phyloP scores from a whole-genome alignment of 2,797 vertebrate genomes.

The Anomalospiza imberbis region DNA sequence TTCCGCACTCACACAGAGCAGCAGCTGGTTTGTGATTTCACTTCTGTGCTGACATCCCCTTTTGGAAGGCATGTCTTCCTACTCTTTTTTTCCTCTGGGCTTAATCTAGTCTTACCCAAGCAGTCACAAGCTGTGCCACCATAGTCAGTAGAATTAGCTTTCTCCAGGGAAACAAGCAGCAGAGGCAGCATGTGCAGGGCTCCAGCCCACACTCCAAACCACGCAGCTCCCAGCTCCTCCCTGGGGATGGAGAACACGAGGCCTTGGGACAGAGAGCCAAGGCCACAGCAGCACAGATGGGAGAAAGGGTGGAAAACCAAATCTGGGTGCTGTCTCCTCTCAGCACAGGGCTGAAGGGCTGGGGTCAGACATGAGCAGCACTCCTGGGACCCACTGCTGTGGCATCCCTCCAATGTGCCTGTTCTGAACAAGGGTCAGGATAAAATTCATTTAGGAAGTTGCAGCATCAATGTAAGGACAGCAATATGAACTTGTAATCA shows the following conservation, averaged over 20 bases:
- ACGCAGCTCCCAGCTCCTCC: background rate
- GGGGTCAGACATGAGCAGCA: background rate
- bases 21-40: background rate
- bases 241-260: background rate
- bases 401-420: background rate
- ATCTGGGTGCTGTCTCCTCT: background rate
- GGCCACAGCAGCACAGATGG: background rate
- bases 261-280: background rate
- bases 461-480: background rate
- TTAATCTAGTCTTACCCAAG: background rate
- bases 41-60: background rate
- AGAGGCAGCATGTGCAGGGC: background rate
- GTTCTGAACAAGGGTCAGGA: background rate
- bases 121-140: background rate
- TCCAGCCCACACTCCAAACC: background rate
- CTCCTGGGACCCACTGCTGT: background rate
- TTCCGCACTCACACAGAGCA: background rate
- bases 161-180: background rate
- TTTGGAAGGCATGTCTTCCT: background rate
- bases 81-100: background rate
- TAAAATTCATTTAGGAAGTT: background rate
- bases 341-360: background rate
- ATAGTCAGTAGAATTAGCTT: background rate
- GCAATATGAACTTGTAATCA: background rate
- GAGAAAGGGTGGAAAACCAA: background rate